Percentiles rank a stretch among this genome's conserved stretches.
Evolutionary conservation across 2,113 vertebrate genomes (phyloP).

Genomic region (Theristicus caerulescens): DNA sequence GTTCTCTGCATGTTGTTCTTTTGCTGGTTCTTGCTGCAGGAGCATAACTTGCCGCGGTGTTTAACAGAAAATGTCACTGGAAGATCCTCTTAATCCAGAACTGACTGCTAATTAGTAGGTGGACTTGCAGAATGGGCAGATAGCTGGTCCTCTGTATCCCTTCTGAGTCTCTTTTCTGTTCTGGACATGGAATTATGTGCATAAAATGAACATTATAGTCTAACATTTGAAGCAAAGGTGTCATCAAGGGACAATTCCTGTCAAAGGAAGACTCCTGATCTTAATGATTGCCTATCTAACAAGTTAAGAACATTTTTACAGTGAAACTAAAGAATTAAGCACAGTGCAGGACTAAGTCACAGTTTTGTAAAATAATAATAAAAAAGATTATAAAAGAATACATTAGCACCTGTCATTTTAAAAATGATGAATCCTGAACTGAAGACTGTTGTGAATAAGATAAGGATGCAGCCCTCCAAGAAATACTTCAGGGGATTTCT

Average conservation of each 20-base stretch:
- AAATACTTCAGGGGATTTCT: conserved; percentile 22
- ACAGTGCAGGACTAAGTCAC: not conserved
- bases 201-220: conserved; percentile 9
- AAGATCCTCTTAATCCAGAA: not conserved
- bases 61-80: not conserved
- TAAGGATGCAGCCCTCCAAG: not conserved
- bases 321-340: not conserved
- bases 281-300: not conserved
- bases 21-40: not conserved
- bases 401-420: not conserved
- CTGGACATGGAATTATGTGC: not conserved
- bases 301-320: not conserved
- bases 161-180: not conserved
- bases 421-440: conserved; percentile 29
- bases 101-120: not conserved
- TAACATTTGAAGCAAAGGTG: not conserved
- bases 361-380: not conserved
- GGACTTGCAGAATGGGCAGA: not conserved
- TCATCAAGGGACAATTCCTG: not conserved
- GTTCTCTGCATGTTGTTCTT: not conserved
- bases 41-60: not conserved
- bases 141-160: not conserved
- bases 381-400: not conserved
- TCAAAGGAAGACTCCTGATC: not conserved
- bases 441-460: not conserved